Evolutionary conservation across 2,888 invertebrate genomes (phyloP), one percentile per base, ranked within the genome.

Genomic region (Eurytoma adleriae): DNA sequence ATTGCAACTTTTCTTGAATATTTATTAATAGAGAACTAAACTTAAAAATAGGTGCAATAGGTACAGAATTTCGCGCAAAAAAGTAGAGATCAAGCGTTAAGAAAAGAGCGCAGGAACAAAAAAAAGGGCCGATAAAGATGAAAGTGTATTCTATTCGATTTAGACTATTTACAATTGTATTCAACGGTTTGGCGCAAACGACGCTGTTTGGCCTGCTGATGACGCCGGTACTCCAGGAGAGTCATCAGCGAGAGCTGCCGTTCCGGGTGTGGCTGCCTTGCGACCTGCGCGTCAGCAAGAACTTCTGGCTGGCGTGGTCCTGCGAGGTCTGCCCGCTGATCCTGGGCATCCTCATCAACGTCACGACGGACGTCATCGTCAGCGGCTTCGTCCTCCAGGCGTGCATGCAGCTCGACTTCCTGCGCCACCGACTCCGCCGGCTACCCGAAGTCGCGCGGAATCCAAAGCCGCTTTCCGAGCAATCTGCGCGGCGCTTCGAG

Each of bases 361-460:
- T 30, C 4, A 66, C 73, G 1, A 56, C 20, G 10, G 73, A 75
- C 30, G n/a, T 27, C 27, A 5, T 68, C 59, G 18, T 75, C 59
- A 59, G 24, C 7, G 68, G 67, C 0, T 75, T 75, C 10, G 48
- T 68, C 13, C 3, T 67, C 7, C 67, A 68, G n/a, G 30, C 50
- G 5, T 68, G 75, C n/a, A 16, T 16, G 0, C 73, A 75, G 14
- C 18, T 75, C 7, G 59, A 75, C 13, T 59, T 75, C 3, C 27
- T 75, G 7, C 27, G 30, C 12, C 1, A 27, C 10, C 24, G 68
- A n/a, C 27, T 75, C 48, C 3, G 10, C 5, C 1, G 18, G n/a
- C 20, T 75, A 13, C 50, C 75, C 2, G 3, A 1, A 5, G 20
- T 20, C 7, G n/a, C n/a, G n/a, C n/a, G n/a, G n/a, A n/a, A n/a